Conservation (phyloP, 37 sponge, comb jelly and placozoan species). For the Eunapius fragilis region DNA sequence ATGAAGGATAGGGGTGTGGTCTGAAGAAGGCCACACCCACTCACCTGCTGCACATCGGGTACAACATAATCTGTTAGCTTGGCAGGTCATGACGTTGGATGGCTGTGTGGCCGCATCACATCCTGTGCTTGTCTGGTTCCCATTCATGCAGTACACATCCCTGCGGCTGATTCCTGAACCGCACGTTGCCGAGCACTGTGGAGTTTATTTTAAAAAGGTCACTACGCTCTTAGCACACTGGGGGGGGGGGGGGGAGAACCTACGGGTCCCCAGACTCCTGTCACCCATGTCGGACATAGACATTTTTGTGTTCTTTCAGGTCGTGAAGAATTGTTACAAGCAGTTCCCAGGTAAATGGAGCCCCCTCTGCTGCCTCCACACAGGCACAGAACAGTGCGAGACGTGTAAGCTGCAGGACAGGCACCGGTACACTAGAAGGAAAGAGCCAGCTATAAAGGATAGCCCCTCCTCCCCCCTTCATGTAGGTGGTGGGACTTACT, state of each 20-base stretch:
- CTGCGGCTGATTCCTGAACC: slow-evolving; percentile 4
- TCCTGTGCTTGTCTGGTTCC: not conserved
- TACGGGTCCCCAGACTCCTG: slow-evolving; percentile 12
- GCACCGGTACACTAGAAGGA: slow-evolving; percentile 32
- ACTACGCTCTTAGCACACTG: no score
- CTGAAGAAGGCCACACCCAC: not conserved
- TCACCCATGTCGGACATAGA: not conserved
- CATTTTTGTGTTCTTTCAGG: not conserved
- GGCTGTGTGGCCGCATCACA: not conserved
- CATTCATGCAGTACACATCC: slow-evolving; percentile 17
- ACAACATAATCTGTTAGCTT: not conserved
- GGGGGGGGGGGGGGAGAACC: not conserved
- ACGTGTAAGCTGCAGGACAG: slow-evolving; percentile 12
- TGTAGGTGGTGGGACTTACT: slow-evolving; percentile 12
- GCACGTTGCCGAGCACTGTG: slow-evolving; percentile 39
- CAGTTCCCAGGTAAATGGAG: not conserved
- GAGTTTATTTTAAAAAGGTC: not conserved
- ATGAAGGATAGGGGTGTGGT: not conserved
- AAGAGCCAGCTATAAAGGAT: not conserved
- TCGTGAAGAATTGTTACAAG: not conserved
- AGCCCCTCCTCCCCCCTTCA: not conserved
- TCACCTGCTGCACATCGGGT: not conserved
- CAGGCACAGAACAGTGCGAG: not conserved
- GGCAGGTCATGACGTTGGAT: not conserved
- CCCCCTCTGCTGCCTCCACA: not conserved